These are phyloP conservation scores for Mongoloraphidia duomilia DNA, from an alignment of 2,888 invertebrate genomes.

Conservation along the genomic window DNA sequence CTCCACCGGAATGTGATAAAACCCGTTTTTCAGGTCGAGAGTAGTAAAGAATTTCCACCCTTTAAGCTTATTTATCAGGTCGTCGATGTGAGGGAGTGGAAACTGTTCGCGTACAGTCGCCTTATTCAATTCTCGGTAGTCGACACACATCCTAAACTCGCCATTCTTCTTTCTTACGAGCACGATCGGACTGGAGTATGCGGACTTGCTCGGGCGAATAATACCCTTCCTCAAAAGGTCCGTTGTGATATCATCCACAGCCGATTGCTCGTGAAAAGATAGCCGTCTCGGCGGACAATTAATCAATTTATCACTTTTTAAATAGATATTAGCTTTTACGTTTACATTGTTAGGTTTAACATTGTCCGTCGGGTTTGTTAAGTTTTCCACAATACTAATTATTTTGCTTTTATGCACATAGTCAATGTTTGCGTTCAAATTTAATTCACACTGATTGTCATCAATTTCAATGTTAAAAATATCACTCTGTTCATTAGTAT, in stretches of 20 bases:
- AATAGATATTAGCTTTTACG: not conserved
- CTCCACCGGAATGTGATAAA: slow-evolving; percentile 13
- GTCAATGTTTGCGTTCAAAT: too few relatives aligned
- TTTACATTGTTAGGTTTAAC: not conserved
- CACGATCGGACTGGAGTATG: slow-evolving; percentile 10
- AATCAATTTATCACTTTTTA: not conserved
- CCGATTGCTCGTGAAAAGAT: slow-evolving; percentile 6
- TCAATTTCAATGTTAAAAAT: too few relatives aligned
- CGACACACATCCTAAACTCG: slow-evolving; percentile 10
- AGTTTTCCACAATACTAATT: too few relatives aligned
- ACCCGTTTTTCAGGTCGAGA: slow-evolving; percentile 15
- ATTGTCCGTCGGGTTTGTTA: too few relatives aligned
- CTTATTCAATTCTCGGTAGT: slow-evolving; percentile 12
- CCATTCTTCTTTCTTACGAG: slow-evolving; percentile 11
- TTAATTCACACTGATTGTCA: too few relatives aligned
- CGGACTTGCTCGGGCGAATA: slow-evolving; percentile 11
- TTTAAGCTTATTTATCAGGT: slow-evolving; percentile 11
- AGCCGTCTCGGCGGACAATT: slow-evolving; percentile 5
- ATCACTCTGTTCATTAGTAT: too few relatives aligned
- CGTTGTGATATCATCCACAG: slow-evolving; percentile 7
- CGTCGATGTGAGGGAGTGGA: slow-evolving; percentile 14
- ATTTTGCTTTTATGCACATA: too few relatives aligned
- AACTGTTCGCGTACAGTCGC: slow-evolving; percentile 11
- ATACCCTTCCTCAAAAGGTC: slow-evolving; percentile 7
- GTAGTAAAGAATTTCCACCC: slow-evolving; percentile 12